Evolutionary conservation across 1,140 invertebrate genomes (phyloP), one percentile per base, ranked within the genome.

Genomic region (Liolophura sinensis): DNA sequence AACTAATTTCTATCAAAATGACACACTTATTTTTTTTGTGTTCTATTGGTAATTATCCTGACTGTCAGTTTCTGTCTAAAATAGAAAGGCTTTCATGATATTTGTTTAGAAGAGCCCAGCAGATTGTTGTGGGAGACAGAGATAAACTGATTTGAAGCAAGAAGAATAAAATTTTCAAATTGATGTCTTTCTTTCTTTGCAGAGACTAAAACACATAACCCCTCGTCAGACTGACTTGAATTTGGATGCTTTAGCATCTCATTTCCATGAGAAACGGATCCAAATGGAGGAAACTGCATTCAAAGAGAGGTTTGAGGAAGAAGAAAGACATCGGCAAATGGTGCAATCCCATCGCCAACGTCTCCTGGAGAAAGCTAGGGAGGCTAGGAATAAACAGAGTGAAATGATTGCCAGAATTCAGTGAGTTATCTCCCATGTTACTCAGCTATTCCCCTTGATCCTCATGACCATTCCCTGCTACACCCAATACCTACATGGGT

Each of bases 371-470:
- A 73, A 77, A 48, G 75, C 77, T n/a, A 73, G 76, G 24, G 66
- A 73, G 9, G 62, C 77, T 56, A 72, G 71, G 60, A 73, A 73
- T n/a, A 76, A 78, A 71, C 82, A 84, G 62, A 78, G 78, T 65
- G 84, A 85, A 74, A 75, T 82, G 67, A 76, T 84, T 12, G 82
- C 83, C 24, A 83, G 81, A 73, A 84, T 85, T 15, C 78, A 82
- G 84, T 85, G 74, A 79, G 78, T 75, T 64, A 14, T 18, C 22
- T n/a, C 51, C 16, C 27, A n/a, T 40, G 31, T 40, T 40, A 40
- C n/a, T n/a, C n/a, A n/a, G 31, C 9, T 40, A 40, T 40, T 40
- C 31, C n/a, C 18, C 18, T 62, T 62, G n/a, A 18, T 22, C 60
- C 4, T 3, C 31, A 5, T 40, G 9, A 40, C 31, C 31, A n/a